Percentiles rank a stretch among this genome's conserved stretches.
phyloP scores from a whole-genome alignment of 2,888 invertebrate species.

The Argyresthia albistria region DNA sequence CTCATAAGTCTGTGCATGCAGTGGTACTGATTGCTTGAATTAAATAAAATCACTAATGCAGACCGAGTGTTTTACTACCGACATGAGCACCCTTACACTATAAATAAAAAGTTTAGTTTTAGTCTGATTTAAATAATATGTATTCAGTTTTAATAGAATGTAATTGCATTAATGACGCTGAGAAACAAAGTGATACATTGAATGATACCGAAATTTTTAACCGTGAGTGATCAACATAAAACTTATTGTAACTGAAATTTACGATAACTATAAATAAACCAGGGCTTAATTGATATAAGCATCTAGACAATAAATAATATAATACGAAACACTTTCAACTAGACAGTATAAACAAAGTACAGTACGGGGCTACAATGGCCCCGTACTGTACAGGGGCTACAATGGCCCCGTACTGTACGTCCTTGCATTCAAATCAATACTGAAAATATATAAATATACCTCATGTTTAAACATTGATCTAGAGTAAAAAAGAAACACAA shows the following conservation, averaged over 20 bases:
- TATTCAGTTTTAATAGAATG: constrained; percentile 53
- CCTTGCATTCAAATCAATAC: constrained; percentile 13
- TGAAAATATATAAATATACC: constrained; percentile 37
- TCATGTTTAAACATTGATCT: constrained; percentile 47
- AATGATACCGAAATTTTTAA: constrained; percentile 33
- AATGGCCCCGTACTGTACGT: background rate
- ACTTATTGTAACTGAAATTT: constrained; percentile 17
- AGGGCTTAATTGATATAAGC: constrained; percentile 16
- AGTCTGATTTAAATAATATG: constrained; percentile 50
- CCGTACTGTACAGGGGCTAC: too few relatives aligned
- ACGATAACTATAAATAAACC: constrained; percentile 10
- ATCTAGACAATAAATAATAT: constrained; percentile 15
- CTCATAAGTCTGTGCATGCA: background rate
- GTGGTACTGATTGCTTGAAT: constrained; percentile 1
- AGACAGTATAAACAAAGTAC: constrained; percentile 8
- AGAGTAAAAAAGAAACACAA: constrained; percentile 40
- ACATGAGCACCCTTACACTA: too few relatives aligned
- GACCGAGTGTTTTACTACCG: background rate
- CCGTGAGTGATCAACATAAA: constrained; percentile 9
- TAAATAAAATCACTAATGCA: constrained; percentile 3
- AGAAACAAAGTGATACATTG: constrained; percentile 25
- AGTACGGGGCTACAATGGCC: too few relatives aligned
- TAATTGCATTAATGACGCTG: constrained; percentile 49
- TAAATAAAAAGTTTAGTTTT: background rate
- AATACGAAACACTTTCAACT: constrained; percentile 5